Evolutionary conservation across 2,113 vertebrate species (phyloP).

Genomic region (Calyptomena viridis): DNA sequence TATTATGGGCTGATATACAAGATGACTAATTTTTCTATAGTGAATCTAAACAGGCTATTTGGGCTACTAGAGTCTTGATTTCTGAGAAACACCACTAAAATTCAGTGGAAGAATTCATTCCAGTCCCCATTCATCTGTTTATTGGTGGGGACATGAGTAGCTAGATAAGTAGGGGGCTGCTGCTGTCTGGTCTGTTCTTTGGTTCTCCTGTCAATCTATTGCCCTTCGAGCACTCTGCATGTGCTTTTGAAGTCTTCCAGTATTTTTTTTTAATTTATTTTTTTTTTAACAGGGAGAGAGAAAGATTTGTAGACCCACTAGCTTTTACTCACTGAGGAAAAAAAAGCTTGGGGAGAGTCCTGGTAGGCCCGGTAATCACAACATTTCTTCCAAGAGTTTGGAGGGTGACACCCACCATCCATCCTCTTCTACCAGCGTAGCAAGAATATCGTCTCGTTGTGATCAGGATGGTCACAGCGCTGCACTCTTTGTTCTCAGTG

Average conservation of each 20-base stretch:
- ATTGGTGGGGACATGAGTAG: background rate
- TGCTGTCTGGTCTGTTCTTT: background rate
- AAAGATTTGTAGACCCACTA: background rate
- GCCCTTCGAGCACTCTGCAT: background rate
- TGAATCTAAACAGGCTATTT: background rate
- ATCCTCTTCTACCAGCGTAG: background rate
- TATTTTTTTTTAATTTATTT: background rate
- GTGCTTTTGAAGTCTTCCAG: background rate
- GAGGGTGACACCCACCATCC: fast-evolving
- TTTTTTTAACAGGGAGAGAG: background rate
- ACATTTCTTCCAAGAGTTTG: background rate
- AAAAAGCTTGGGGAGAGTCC: background rate
- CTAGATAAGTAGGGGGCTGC: background rate
- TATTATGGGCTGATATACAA: background rate
- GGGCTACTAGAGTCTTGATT: background rate
- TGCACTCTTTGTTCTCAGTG: background rate
- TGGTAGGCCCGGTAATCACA: background rate
- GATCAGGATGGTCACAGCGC: background rate
- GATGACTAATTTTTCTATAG: background rate
- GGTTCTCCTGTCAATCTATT: background rate
- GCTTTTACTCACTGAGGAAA: background rate
- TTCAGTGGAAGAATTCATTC: background rate
- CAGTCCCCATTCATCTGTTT: background rate
- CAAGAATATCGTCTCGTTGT: background rate
- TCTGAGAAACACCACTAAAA: background rate